Percentiles rank a stretch among this genome's conserved stretches.
phyloP scores from a whole-genome alignment of 2,113 vertebrate genomes.

The Orcinus orca region DNA sequence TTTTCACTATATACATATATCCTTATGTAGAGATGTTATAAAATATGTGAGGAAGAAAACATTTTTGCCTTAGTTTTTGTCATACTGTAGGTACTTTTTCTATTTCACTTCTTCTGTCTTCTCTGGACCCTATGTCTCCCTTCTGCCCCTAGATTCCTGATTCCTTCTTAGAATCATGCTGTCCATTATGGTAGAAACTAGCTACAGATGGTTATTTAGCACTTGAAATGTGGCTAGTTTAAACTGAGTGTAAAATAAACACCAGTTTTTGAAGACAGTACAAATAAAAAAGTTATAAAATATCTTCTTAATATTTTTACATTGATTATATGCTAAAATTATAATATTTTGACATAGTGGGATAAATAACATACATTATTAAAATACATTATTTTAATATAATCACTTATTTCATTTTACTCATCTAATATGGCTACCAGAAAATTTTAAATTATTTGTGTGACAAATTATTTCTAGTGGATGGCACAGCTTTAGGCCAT shows the following conservation, averaged over 20 bases:
- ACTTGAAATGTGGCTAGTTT: neutral
- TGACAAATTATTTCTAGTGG: neutral
- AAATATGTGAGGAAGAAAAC: neutral
- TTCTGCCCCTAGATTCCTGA: neutral
- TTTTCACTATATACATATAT: neutral
- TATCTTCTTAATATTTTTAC: neutral
- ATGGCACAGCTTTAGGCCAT: neutral
- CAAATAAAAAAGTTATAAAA: constrained; percentile 26
- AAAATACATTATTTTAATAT: neutral
- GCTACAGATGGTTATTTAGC: neutral
- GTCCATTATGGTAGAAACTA: neutral
- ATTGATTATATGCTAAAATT: constrained; percentile 1
- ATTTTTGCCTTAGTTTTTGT: neutral
- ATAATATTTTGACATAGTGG: neutral
- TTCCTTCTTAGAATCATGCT: neutral
- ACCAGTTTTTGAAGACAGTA: neutral
- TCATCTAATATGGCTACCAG: neutral
- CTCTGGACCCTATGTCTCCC: neutral
- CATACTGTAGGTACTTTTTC: neutral
- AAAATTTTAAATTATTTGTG: neutral
- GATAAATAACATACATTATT: neutral
- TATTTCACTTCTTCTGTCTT: neutral
- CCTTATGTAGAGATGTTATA: neutral
- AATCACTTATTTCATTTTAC: neutral
- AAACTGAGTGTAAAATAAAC: neutral